These are phyloP conservation scores for Ectropis crepuscularia DNA, from an alignment of 2,888 invertebrate species.

Conservation along the genomic window DNA sequence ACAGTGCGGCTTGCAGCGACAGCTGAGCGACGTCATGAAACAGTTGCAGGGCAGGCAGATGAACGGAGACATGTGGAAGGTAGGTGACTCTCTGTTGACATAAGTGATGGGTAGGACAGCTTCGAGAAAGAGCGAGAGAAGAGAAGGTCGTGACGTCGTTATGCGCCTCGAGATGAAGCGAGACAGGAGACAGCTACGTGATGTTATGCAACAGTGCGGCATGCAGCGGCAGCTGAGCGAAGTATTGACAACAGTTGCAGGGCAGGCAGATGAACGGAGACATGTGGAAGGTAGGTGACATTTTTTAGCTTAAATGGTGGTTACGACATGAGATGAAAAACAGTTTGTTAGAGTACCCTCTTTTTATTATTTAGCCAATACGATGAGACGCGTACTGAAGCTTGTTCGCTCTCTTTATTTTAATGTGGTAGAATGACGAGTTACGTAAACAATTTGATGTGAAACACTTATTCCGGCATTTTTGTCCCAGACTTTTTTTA, in stretches of 20 bases:
- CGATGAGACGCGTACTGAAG: background rate
- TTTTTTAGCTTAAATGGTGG: background rate
- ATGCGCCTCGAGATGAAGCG: too few relatives aligned
- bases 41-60: constrained; percentile 53
- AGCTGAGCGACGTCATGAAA: constrained; percentile 50
- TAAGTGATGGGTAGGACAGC: background rate
- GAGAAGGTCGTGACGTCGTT: too few relatives aligned
- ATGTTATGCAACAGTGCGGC: constrained; percentile 58
- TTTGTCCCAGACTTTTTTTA: too few relatives aligned
- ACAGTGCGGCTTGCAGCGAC: constrained; percentile 60
- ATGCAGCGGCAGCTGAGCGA: constrained; percentile 58
- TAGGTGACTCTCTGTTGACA: constrained; percentile 35
- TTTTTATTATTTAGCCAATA: too few relatives aligned
- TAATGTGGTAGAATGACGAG: too few relatives aligned
- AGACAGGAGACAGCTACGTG: constrained; percentile 49
- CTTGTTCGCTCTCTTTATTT: too few relatives aligned
- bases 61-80: constrained; percentile 65
- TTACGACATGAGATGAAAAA: background rate
- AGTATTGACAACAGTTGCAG: constrained; percentile 51
- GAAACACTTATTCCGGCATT: too few relatives aligned
- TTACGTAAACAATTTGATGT: too few relatives aligned
- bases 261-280: constrained; percentile 55
- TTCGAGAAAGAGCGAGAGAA: background rate
- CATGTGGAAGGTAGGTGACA: constrained; percentile 60
- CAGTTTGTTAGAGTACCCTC: too few relatives aligned